Percentiles rank a stretch among this genome's conserved stretches.
phyloP scores from a whole-genome alignment of 2,888 invertebrate species.

The Cheilosia pagana region DNA sequence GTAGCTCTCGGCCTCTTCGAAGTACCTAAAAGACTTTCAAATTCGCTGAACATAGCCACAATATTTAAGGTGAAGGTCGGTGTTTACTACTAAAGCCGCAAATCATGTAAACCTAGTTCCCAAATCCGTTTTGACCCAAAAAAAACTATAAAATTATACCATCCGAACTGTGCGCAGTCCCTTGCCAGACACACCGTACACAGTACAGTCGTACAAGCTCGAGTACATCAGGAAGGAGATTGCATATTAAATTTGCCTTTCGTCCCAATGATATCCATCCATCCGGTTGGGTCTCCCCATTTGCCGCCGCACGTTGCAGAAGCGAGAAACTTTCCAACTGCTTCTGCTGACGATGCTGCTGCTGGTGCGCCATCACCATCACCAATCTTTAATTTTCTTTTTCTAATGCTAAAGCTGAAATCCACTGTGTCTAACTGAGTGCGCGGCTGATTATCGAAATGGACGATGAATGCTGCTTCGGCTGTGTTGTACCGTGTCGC shows the following conservation, averaged over 20 bases:
- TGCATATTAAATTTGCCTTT: conserved; percentile 73
- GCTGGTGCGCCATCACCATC: conserved; percentile 5
- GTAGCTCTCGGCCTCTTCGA: no score
- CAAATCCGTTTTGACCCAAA: conserved; percentile 18
- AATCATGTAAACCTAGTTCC: conserved; percentile 4
- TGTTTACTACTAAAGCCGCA: background rate
- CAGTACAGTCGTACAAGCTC: no score
- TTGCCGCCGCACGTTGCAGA: conserved; percentile 19
- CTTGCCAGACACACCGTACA: conserved; percentile 9
- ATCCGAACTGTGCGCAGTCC: background rate
- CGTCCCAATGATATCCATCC: conserved; percentile 68
- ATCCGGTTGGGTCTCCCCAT: conserved; percentile 48
- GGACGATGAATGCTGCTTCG: conserved; percentile 37
- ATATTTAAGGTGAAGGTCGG: conserved; percentile 4
- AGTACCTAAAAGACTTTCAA: no score
- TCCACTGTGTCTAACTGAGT: conserved; percentile 31
- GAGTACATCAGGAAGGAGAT: conserved; percentile 66
- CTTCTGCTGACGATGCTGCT: background rate
- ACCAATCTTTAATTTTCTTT: conserved; percentile 47
- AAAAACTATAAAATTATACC: conserved; percentile 10
- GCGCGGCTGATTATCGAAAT: conserved; percentile 44
- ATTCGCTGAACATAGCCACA: no score
- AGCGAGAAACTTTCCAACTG: conserved; percentile 63
- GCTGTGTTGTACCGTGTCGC: conserved; percentile 38
- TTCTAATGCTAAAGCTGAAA: conserved; percentile 40